A percentile compares a stretch with the other conserved stretches of the same genome.
Evolutionary conservation across 1,140 invertebrate species (phyloP).

Genomic region (Drosophila lini): DNA sequence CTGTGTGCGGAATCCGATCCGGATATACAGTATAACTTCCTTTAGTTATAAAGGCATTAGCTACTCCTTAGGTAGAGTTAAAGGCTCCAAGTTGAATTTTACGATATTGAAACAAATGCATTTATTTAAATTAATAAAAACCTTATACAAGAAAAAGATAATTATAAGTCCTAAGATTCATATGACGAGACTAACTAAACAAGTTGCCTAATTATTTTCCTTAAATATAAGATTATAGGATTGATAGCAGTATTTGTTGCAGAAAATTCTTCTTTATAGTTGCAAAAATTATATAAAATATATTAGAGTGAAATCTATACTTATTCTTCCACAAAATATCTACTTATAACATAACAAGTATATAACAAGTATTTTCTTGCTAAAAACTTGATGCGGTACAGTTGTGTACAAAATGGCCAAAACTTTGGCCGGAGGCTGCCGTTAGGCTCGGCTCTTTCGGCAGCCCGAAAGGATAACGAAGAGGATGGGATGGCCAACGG

Average conservation of each 20-base stretch:
- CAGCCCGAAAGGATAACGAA: slow-evolving; percentile 12
- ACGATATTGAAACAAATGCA: neutral
- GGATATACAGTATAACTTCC: slow-evolving; percentile 2
- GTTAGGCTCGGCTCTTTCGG: slow-evolving; percentile 59
- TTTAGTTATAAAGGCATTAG: too few species aligned
- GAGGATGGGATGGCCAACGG: slow-evolving; percentile 20
- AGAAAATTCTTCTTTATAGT: neutral
- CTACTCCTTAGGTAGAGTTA: too few species aligned
- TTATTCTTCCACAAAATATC: too few species aligned
- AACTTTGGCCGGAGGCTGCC: slow-evolving; percentile 27
- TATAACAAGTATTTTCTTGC: slow-evolving; percentile 65
- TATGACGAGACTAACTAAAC: neutral
- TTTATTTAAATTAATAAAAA: neutral
- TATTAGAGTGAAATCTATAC: too few species aligned
- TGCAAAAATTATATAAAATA: neutral
- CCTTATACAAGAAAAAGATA: neutral
- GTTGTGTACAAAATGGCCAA: slow-evolving; percentile 61
- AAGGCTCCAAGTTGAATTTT: neutral
- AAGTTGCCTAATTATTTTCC: neutral
- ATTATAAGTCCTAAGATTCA: neutral
- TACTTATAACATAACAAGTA: too few species aligned
- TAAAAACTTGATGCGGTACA: slow-evolving; percentile 55
- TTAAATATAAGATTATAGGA: neutral
- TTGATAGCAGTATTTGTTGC: neutral
- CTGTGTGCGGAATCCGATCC: neutral